These are phyloP conservation scores for Sardina pilchardus DNA, from an alignment of 2,113 vertebrate genomes.

Conservation along the genomic window DNA sequence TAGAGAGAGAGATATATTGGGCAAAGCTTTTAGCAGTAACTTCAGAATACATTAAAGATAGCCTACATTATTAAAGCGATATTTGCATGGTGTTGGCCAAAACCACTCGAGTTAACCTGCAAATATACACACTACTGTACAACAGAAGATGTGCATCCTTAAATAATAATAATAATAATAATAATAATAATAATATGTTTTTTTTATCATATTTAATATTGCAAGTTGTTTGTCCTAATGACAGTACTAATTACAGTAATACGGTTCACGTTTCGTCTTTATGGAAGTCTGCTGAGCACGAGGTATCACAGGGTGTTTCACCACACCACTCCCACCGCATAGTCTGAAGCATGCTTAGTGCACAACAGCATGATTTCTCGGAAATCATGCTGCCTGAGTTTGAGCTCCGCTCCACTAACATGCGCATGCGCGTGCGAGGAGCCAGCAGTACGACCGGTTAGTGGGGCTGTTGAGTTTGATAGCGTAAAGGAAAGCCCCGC, in stretches of 20 bases:
- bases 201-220: background rate
- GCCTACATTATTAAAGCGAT: too few species aligned
- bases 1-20: too few species aligned
- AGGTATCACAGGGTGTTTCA: background rate
- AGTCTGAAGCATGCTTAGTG: background rate
- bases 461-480: background rate
- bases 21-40: too few species aligned
- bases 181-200: too few species aligned
- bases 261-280: background rate
- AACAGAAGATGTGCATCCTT: background rate
- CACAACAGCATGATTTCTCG: slow-evolving; percentile 59
- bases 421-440: slow-evolving; percentile 40
- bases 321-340: slow-evolving; percentile 31
- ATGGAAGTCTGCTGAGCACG: background rate
- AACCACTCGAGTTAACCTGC: too few species aligned
- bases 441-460: background rate
- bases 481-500: slow-evolving; percentile 45
- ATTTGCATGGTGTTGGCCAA: too few species aligned
- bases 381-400: slow-evolving; percentile 53
- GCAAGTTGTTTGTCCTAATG: background rate
- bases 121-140: too few species aligned
- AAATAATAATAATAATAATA: too few species aligned
- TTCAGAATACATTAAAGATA: too few species aligned
- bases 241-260: background rate
- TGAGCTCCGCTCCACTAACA: background rate